Conservation (phyloP, 1,140 invertebrate species). For the Sycophaga agraensis region DNA sequence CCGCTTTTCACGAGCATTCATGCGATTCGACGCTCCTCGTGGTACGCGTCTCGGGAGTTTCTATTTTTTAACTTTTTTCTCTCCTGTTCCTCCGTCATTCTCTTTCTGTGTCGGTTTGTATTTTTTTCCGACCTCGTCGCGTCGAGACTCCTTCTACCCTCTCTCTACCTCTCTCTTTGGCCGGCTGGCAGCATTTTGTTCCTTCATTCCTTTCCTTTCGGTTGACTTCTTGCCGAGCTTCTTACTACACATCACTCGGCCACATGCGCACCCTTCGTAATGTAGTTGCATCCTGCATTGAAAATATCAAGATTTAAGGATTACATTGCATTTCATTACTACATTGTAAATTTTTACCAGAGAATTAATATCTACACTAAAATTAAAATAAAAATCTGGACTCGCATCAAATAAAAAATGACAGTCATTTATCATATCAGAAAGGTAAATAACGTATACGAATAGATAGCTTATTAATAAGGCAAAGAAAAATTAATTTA, state of each 20-base stretch:
- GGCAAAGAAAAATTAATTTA: too few relatives aligned
- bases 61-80: not conserved
- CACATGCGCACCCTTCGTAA: slow-evolving; percentile 15
- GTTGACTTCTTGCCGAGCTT: too few relatives aligned
- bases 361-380: too few relatives aligned
- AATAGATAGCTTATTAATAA: too few relatives aligned
- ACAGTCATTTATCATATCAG: too few relatives aligned
- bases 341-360: too few relatives aligned
- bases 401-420: too few relatives aligned
- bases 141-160: slow-evolving; percentile 20
- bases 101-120: slow-evolving; percentile 30
- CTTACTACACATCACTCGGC: slow-evolving; percentile 12
- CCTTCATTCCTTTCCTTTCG: slow-evolving; percentile 25
- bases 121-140: slow-evolving; percentile 31
- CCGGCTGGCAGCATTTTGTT: slow-evolving; percentile 33
- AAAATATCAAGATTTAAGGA: too few relatives aligned
- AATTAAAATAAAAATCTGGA: too few relatives aligned
- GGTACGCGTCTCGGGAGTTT: not conserved
- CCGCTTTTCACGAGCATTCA: slow-evolving; percentile 13
- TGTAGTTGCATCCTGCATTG: too few relatives aligned
- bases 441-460: too few relatives aligned
- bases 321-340: too few relatives aligned
- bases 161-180: slow-evolving; percentile 3
- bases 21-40: slow-evolving; percentile 3
- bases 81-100: not conserved